These are phyloP conservation scores for Sinhomidia bicolor DNA, from an alignment of 2,888 invertebrate genomes.

Conservation along the genomic window DNA sequence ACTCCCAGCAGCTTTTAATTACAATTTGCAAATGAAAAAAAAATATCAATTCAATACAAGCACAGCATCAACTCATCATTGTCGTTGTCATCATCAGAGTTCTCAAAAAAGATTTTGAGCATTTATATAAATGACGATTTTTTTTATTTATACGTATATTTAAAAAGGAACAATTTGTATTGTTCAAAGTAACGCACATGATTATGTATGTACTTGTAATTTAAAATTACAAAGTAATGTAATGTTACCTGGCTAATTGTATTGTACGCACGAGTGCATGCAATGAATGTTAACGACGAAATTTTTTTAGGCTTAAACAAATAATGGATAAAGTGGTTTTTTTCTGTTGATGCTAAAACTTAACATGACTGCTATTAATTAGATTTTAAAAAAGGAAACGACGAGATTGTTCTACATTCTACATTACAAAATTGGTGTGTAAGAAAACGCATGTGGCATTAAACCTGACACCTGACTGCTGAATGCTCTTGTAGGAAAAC, in stretches of 20 bases:
- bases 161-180: no score
- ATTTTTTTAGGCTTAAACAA: background rate
- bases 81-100: no score
- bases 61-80: no score
- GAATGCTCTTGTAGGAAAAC: constrained; percentile 32
- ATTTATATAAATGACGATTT: no score
- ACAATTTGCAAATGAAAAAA: no score
- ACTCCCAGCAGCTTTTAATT: no score
- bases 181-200: constrained; percentile 21
- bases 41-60: no score
- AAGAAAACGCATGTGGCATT: constrained; percentile 26
- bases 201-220: constrained; percentile 4
- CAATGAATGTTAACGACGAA: background rate
- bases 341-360: background rate
- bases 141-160: no score
- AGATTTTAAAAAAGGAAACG: background rate
- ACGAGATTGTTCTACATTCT: background rate
- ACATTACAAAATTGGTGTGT: background rate
- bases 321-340: background rate
- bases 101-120: no score
- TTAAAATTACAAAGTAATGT: background rate
- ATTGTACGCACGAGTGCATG: background rate
- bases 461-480: constrained; percentile 48
- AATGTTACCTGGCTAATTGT: background rate
- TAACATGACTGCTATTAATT: constrained; percentile 16